Evolutionary conservation across 2,888 invertebrate species (phyloP).

Genomic region (Xestobium rufovillosum): DNA sequence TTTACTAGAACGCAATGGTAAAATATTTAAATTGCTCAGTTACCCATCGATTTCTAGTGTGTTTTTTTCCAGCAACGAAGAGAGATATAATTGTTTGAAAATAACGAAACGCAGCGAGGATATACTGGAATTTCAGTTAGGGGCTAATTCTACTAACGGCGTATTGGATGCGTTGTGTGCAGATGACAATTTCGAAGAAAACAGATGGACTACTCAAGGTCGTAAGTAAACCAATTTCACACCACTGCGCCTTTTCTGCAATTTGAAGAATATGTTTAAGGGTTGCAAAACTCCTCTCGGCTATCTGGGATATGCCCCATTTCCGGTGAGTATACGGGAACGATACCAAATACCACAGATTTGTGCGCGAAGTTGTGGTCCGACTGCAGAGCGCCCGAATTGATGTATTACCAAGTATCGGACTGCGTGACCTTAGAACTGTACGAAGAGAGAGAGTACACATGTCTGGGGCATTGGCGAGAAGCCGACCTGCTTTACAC

Average conservation of each 20-base stretch:
- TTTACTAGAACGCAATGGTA: constrained; percentile 51
- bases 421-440: constrained; percentile 53
- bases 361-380: constrained; percentile 59
- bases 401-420: constrained; percentile 60
- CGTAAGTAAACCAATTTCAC: no score
- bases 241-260: no score
- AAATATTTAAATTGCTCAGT: constrained; percentile 13
- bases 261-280: no score
- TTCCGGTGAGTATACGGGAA: constrained; percentile 57
- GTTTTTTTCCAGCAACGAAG: constrained; percentile 48
- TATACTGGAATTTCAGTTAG: constrained; percentile 54
- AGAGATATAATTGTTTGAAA: constrained; percentile 51
- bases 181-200: constrained; percentile 45
- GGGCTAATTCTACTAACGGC: constrained; percentile 37
- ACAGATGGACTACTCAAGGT: constrained; percentile 56
- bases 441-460: constrained; percentile 58
- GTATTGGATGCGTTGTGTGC: constrained; percentile 33
- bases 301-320: constrained; percentile 50
- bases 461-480: constrained; percentile 60
- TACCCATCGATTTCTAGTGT: constrained; percentile 4
- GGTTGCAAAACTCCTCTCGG: not conserved
- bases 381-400: constrained; percentile 55
- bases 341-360: constrained; percentile 51
- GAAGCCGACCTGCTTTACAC: constrained; percentile 56
- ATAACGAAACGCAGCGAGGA: constrained; percentile 52